Evolutionary conservation across 2,888 invertebrate species (phyloP).

Genomic region (Girardia tigrina): DNA sequence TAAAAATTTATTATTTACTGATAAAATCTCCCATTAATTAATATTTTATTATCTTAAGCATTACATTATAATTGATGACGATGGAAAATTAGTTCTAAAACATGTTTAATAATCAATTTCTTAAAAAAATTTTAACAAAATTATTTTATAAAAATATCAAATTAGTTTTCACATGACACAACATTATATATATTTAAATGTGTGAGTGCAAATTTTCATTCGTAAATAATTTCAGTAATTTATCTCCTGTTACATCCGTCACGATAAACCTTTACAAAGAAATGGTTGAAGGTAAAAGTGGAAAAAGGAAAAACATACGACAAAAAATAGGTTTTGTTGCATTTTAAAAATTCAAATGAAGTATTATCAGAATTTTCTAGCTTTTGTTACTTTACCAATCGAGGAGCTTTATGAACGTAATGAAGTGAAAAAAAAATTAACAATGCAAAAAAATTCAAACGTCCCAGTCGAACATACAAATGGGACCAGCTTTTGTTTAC

Average conservation of each 20-base stretch:
- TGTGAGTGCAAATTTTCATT: too few species aligned
- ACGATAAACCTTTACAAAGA: background rate
- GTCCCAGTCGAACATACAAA: background rate
- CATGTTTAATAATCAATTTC: too few species aligned
- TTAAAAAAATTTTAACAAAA: too few species aligned
- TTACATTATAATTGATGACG: too few species aligned
- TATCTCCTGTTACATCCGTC: background rate
- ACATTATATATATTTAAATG: too few species aligned
- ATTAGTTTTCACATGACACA: too few species aligned
- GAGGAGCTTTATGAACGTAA: background rate
- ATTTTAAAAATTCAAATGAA: too few species aligned
- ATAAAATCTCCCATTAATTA: too few species aligned
- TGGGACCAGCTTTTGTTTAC: background rate
- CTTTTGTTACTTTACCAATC: conserved; percentile 7
- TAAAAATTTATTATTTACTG: too few species aligned
- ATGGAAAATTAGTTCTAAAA: too few species aligned
- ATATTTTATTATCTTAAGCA: too few species aligned
- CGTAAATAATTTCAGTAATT: background rate
- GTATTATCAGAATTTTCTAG: background rate
- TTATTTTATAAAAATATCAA: too few species aligned
- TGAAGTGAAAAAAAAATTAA: conserved; percentile 6
- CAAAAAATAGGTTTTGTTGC: conserved; percentile 11
- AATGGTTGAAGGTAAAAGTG: background rate
- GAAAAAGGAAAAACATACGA: conserved; percentile 5
- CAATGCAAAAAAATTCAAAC: conserved; percentile 10